A percentile compares a stretch with the other conserved stretches of the same genome.
Evolutionary conservation across 2,113 vertebrate species (phyloP).

Genomic region (Rostratula benghalensis): DNA sequence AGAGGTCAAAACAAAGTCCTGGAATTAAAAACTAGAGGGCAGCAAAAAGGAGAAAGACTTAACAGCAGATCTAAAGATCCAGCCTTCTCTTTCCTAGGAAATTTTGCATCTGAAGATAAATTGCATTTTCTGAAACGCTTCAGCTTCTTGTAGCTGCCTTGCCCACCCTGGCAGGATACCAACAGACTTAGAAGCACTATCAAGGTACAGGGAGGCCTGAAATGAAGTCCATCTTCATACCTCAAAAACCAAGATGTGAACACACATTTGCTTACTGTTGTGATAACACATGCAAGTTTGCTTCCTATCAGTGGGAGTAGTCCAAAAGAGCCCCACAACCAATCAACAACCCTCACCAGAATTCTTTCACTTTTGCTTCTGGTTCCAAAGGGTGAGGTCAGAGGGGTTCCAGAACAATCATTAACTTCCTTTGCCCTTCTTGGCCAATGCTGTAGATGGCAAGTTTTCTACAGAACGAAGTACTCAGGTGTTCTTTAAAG

Average conservation of each 20-base stretch:
- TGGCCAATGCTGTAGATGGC: neutral
- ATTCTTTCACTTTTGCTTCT: neutral
- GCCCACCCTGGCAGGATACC: neutral
- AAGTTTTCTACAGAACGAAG: neutral
- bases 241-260: neutral
- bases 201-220: neutral
- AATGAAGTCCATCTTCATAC: neutral
- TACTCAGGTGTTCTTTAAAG: neutral
- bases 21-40: neutral
- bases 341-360: neutral
- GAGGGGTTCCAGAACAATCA: neutral
- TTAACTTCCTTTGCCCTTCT: neutral
- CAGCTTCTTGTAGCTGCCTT: neutral
- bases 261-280: neutral
- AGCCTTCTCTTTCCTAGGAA: neutral
- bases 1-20: neutral
- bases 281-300: neutral
- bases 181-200: neutral
- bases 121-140: neutral
- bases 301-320: neutral
- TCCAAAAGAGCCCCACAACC: neutral
- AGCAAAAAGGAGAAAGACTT: neutral
- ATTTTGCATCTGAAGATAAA: neutral
- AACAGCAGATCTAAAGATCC: neutral
- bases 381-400: neutral